Conservation (phyloP, 2,113 vertebrate genomes). For the Stigmatopora argus region DNA sequence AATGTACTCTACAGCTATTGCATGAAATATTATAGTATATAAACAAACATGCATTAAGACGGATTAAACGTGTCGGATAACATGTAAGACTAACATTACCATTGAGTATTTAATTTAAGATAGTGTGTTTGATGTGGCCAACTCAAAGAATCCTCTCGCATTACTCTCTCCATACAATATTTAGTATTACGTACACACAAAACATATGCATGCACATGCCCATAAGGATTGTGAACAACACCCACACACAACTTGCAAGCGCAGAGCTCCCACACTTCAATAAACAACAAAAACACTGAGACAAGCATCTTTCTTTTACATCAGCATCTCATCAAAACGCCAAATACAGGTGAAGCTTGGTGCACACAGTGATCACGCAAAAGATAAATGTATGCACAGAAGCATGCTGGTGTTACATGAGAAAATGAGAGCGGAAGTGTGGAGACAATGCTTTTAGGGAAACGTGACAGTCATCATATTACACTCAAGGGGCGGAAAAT, state of each 20-base stretch:
- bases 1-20: no score
- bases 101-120: not conserved
- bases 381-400: slow-evolving; percentile 5
- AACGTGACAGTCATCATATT: slow-evolving; percentile 58
- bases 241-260: slow-evolving; percentile 59
- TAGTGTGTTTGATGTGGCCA: slow-evolving; percentile 40
- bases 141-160: slow-evolving; percentile 38
- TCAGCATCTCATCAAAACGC: slow-evolving; percentile 36
- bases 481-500: slow-evolving; percentile 43
- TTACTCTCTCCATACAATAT: slow-evolving; percentile 44
- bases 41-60: no score
- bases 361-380: slow-evolving; percentile 12
- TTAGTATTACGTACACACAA: slow-evolving; percentile 29
- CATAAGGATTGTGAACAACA: slow-evolving; percentile 48
- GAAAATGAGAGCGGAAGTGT: slow-evolving; percentile 22
- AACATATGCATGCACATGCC: slow-evolving; percentile 36
- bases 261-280: slow-evolving; percentile 50
- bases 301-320: slow-evolving; percentile 39
- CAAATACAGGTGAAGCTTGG: slow-evolving; percentile 37
- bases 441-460: slow-evolving; percentile 25
- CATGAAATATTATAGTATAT: no score
- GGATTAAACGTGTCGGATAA: no score
- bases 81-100: no score
- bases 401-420: slow-evolving; percentile 7
- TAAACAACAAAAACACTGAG: slow-evolving; percentile 40